Conservation (phyloP, 2,797 vertebrate species). For the Novumbra hubbsi region DNA sequence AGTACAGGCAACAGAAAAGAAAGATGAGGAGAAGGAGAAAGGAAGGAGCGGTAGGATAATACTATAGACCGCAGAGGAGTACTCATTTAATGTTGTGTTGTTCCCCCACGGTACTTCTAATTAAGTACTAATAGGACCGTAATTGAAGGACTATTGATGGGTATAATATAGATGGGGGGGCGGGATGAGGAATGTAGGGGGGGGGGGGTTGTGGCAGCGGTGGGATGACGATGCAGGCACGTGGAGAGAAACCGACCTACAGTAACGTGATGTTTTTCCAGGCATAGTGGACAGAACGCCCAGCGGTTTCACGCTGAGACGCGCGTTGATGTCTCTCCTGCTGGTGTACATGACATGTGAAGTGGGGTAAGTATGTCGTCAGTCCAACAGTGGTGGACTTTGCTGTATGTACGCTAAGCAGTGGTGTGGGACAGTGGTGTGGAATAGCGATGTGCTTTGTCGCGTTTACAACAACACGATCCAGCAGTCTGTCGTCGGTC, state of each 20-base stretch:
- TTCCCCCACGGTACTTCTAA: background rate
- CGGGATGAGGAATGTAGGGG: background rate
- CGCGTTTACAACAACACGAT: too few species aligned
- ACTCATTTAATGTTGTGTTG: too few species aligned
- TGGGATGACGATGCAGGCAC: background rate
- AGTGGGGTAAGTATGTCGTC: slow-evolving; percentile 46
- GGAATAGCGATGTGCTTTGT: background rate
- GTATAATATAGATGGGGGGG: background rate
- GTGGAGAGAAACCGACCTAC: background rate
- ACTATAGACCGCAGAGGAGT: background rate
- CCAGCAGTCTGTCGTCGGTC: too few species aligned
- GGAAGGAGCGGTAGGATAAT: background rate
- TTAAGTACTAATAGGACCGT: background rate
- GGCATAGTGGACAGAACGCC: slow-evolving; percentile 46
- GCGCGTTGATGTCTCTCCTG: slow-evolving; percentile 46
- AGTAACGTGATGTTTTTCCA: slow-evolving; percentile 14
- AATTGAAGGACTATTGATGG: background rate
- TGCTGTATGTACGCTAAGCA: background rate
- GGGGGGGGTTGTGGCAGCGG: background rate
- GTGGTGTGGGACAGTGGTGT: too few species aligned
- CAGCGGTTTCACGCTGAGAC: slow-evolving; percentile 35
- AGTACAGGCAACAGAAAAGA: too few species aligned
- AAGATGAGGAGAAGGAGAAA: too few species aligned
- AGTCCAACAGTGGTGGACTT: background rate
- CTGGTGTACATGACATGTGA: slow-evolving; percentile 51